Base-by-base conservation (phyloP, 2,888 invertebrate species). In the Cotesia congregata region DNA sequence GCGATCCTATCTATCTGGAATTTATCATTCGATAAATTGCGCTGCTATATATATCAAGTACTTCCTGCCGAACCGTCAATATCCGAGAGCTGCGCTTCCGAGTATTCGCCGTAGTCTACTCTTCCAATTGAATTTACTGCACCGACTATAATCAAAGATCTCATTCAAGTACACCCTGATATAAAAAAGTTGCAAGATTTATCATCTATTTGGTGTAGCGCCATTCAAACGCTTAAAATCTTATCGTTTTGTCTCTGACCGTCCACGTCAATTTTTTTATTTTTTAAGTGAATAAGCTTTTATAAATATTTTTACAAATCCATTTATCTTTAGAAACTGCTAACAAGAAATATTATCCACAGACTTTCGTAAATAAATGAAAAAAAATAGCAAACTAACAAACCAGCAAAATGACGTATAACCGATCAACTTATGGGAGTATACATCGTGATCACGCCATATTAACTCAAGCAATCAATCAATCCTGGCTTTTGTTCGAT, bases 1-100 rank as follows among this genome's bases (percentile, higher is more conserved):
- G 85, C 84, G 88, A 88, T 89, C 85, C 88, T 87, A 89, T 89
- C 88, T 85, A 80, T 78, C 80, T 79, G 84, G 84, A 88, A 89
- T 89, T 88, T 88, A 89, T 88, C 89, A 88, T 88, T 88, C 87
- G 87, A 88, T 88, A 88, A 89, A 89, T 88, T 88, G 86, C 85
- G 78, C 80, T 64, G 74, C 83, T 82, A 81, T 86, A 84, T 50
- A 50, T 86, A 85, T 86, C 86, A 84, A 82, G 81, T 80, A 84
- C 85, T 85, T 85, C 83, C 83, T 82, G 79, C 81, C 79, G 77
- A 81, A 82, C 75, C 82, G 83, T 85, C 86, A 83, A 83, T 84
- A 83, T 83, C 77, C 81, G 78, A 82, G 79, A 81, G 82, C 81
- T 80, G 77, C 80, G 81, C 80, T 83, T 83, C 83, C 82, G 75